Base-by-base conservation (phyloP, 1,140 invertebrate genomes). In the Liolophura sinensis region DNA sequence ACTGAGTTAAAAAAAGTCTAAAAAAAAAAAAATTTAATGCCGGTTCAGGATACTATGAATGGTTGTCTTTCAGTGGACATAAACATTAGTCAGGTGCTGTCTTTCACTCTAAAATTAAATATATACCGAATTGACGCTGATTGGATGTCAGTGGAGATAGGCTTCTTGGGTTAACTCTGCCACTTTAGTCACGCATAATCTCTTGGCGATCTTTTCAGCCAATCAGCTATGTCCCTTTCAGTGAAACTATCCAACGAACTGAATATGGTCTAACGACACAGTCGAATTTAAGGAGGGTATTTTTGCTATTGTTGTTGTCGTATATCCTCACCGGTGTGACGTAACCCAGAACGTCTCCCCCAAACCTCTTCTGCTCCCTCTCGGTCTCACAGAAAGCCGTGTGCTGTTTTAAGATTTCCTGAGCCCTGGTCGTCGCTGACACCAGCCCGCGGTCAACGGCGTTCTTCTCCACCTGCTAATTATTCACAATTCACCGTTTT, bases 311-410 rank as follows among this genome's bases (percentile, higher is more conserved):
- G 25, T 20, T 18, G 57, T 12, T n/a, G 18, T 12, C 60, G 57
- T 60, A 64, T 65, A 40, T 66, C 87, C 88, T 88, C 87, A 96
- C 94, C 40, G 94, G 93, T 61, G 95, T 97, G 51, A 96, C 92
- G 84, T 94, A 97, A 62, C 92, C 95, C 46, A 97, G 84, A 25
- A 92, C 89, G 18, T 89, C 85, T 27, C 90, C 90, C 67, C 89
- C 86, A 80, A 93, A 92, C 72, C 89, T 87, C 71, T 89, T 88
- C 0, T 85, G 71, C 6, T 86, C 84, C 11, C 89, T 90, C 62
- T 93, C 88, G 73, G 71, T 64, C 27, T 89, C 89, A 78, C 89
- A 90, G 82, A 91, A 95, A 0, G 88, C 86, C 51, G 88, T 87
- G 84, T 92, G 88, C 78, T 94, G 90, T 64, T 88, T 87, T 62